Evolutionary conservation across 2,888 invertebrate species (phyloP), one percentile per base, ranked within the genome.

Genomic region (Callosobruchus maculatus): DNA sequence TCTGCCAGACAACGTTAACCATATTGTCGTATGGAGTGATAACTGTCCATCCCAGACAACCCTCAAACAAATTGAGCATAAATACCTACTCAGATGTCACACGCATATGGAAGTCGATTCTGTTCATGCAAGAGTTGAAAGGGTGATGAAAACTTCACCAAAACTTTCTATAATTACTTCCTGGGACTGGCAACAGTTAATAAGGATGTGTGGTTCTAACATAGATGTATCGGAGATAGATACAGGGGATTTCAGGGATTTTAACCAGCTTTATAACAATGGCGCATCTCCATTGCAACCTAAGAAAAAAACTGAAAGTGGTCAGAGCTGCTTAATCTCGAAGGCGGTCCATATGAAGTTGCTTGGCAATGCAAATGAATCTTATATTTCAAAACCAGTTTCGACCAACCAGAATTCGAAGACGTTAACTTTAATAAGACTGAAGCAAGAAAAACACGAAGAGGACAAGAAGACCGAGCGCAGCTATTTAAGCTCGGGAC

Each of bases 171-270:
- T 78, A 0, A 74, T 77, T 70, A 78, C 77, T 18, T 74, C 78
- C 13, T 77, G 78, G 77, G 76, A 78, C 71, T 77, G 76, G 74
- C 76, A 77, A 30, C 78, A 78, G 31, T 70, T 77, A 72, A 70
- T 72, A 9, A 22, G 74, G 22, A 49, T 77, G 68, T 77, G 77
- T 68, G 67, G 70, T 4, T 31, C 26, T 49, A 69, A 71, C 21
- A 71, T 30, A 31, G 20, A 71, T 30, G 30, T 30, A 9, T 0
- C 21, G 21, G n/a, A 70, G 2, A 70, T 70, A 22, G 70, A 70
- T 30, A 5, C 30, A 3, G 0, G 4, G 7, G 71, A 71, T 71
- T 71, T 71, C 49, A 71, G n/a, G 26, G n/a, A 71, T 31, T 71
- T 71, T 30, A 71, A 30, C n/a, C 5, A 71, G 30, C 71, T 71